Evolutionary conservation across 64 coral and sea anemone species (phyloP).

Genomic region (Acropora tenuis): DNA sequence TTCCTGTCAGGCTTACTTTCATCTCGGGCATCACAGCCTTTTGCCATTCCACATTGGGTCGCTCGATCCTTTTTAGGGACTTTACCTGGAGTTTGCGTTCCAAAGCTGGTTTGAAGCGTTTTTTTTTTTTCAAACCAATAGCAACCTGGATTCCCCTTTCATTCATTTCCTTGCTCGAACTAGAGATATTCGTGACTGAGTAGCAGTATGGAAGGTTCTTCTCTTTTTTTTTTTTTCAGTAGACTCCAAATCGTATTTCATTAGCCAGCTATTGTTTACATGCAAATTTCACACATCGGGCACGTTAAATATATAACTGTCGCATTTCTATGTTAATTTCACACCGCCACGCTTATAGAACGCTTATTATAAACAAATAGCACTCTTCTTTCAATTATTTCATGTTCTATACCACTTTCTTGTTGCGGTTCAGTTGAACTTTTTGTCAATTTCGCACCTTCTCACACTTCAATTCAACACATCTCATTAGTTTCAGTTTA

Average conservation of each 20-base stretch:
- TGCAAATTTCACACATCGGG: no score
- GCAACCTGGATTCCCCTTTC: slow-evolving; percentile 22
- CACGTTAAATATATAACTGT: slow-evolving; percentile 26
- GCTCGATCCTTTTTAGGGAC: slow-evolving; percentile 15
- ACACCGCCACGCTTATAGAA: slow-evolving; percentile 7
- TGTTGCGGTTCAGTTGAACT: background rate
- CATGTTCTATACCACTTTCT: slow-evolving; percentile 51
- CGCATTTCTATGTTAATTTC: slow-evolving; percentile 49
- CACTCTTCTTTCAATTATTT: slow-evolving; percentile 49
- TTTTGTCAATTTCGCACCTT: slow-evolving; percentile 4
- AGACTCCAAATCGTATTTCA: no score
- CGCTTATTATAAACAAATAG: slow-evolving; percentile 20
- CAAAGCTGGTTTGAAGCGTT: background rate
- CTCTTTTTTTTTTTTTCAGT: background rate
- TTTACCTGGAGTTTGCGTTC: slow-evolving; percentile 17
- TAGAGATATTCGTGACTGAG: slow-evolving; percentile 9
- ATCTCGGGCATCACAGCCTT: slow-evolving; percentile 47
- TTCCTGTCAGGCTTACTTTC: background rate
- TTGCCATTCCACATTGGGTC: slow-evolving; percentile 11
- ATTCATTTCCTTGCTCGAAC: slow-evolving; percentile 19
- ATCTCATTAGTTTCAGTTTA: slow-evolving; percentile 11
- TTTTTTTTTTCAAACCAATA: slow-evolving; percentile 37
- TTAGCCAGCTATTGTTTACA: slow-evolving; percentile 39
- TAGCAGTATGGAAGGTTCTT: slow-evolving; percentile 10
- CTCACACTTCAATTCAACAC: background rate